phyloP scores from a whole-genome alignment of 2,888 invertebrate species.

The Myopa testacea region DNA sequence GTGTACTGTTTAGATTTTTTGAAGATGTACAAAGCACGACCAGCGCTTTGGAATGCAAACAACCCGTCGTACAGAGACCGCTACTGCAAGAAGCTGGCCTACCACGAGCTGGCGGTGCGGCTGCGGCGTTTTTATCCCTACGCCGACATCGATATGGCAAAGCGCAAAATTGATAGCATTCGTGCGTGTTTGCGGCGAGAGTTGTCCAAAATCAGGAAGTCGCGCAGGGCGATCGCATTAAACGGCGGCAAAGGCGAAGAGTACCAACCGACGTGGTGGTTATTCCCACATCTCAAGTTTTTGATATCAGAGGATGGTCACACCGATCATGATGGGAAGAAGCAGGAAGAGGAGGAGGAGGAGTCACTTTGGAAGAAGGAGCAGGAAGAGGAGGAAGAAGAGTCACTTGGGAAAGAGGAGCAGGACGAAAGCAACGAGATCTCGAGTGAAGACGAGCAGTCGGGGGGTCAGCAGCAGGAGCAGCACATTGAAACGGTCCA shows the following conservation, averaged over 20 bases:
- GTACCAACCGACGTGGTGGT: slow-evolving; percentile 40
- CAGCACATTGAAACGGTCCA: too few relatives aligned
- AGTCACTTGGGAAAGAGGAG: too few relatives aligned
- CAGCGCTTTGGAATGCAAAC: slow-evolving; percentile 47
- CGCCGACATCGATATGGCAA: slow-evolving; percentile 42
- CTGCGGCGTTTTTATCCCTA: slow-evolving; percentile 41
- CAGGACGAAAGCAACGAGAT: not conserved
- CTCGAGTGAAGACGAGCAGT: too few relatives aligned
- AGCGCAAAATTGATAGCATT: slow-evolving; percentile 45
- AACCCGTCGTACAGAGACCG: slow-evolving; percentile 45
- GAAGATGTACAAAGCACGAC: slow-evolving; percentile 44
- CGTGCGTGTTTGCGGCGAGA: slow-evolving; percentile 29
- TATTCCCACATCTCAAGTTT: slow-evolving; percentile 36
- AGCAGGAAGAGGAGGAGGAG: slow-evolving; percentile 1
- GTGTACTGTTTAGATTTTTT: slow-evolving; percentile 48
- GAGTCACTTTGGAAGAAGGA: not conserved
- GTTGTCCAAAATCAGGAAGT: slow-evolving; percentile 7
- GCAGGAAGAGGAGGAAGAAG: too few relatives aligned
- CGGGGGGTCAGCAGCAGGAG: too few relatives aligned
- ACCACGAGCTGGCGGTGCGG: slow-evolving; percentile 42
- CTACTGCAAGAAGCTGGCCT: slow-evolving; percentile 42
- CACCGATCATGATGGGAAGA: not conserved
- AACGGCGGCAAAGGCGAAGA: slow-evolving; percentile 1
- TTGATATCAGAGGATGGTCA: not conserved
- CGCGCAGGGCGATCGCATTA: not conserved